phyloP scores from a whole-genome alignment of 2,797 vertebrate species.

The Melanotaenia trifasciata region DNA sequence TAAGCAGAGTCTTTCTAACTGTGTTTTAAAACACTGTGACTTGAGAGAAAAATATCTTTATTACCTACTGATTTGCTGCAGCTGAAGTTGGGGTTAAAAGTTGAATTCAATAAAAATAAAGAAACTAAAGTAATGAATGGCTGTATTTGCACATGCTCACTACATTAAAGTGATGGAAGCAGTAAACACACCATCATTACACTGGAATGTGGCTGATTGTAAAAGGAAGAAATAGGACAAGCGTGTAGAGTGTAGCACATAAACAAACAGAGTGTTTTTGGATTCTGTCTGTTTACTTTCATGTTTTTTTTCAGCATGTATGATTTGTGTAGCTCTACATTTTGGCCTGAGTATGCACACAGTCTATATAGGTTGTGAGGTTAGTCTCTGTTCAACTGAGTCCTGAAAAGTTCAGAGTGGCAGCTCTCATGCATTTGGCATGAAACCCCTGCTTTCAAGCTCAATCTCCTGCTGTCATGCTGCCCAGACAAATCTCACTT shows the following conservation, averaged over 20 bases:
- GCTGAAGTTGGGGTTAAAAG: slow-evolving; percentile 41
- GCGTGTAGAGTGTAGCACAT: background rate
- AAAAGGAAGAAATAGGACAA: background rate
- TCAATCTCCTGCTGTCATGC: background rate
- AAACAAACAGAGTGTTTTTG: background rate
- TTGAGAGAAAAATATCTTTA: slow-evolving; percentile 6
- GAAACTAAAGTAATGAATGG: slow-evolving; percentile 20
- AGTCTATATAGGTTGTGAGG: background rate
- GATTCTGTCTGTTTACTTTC: background rate
- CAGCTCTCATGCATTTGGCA: background rate
- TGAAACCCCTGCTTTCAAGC: background rate
- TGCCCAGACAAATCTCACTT: background rate
- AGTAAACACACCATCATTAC: slow-evolving; percentile 1
- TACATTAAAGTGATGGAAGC: slow-evolving; percentile 4
- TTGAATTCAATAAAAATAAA: slow-evolving; percentile 34
- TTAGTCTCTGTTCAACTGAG: background rate
- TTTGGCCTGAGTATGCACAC: background rate
- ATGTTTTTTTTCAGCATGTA: background rate
- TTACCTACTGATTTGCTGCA: slow-evolving; percentile 25
- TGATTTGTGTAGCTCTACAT: background rate
- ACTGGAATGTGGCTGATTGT: background rate
- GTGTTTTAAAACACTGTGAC: slow-evolving; percentile 21
- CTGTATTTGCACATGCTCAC: slow-evolving; percentile 8
- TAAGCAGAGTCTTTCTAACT: slow-evolving; percentile 22
- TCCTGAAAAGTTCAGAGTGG: background rate